These are phyloP conservation scores for Hippasteria phrygiana DNA, from an alignment of 53 echinoderm and acorn worm species.

Conservation along the genomic window DNA sequence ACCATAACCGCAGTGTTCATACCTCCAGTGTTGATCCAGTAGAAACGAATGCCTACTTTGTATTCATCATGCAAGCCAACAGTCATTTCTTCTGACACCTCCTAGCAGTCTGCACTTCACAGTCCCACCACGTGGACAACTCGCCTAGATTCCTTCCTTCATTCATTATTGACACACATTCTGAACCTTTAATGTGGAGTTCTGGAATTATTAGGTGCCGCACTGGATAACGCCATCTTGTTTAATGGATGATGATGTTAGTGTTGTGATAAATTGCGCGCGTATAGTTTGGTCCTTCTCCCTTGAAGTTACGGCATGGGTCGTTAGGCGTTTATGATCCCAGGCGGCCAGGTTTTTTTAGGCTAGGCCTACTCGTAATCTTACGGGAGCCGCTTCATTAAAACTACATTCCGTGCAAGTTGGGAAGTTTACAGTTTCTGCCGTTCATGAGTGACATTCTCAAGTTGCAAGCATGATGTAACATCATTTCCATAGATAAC, in stretches of 20 bases:
- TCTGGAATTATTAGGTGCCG: constrained; percentile 39
- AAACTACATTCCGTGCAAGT: no score
- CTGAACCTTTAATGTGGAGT: constrained; percentile 31
- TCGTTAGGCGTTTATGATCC: constrained; percentile 10
- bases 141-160: constrained; percentile 50
- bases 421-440: no score
- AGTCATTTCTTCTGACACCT: constrained; percentile 60
- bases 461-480: no score
- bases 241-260: constrained; percentile 52
- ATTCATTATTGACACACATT: constrained; percentile 51
- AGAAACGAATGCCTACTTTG: not conserved
- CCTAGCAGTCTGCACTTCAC: constrained; percentile 28
- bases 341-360: not conserved
- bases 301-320: constrained; percentile 28
- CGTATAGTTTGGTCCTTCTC: not conserved
- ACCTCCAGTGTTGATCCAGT: no score
- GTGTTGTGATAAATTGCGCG: constrained; percentile 39
- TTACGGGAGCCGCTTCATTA: no score
- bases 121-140: constrained; percentile 47
- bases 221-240: constrained; percentile 54
- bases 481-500: no score
- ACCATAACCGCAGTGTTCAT: no score
- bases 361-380: not conserved
- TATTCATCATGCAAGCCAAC: constrained; percentile 30
- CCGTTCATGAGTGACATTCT: no score